Percentiles rank a stretch among this genome's conserved stretches.
phyloP scores from a whole-genome alignment of 2,113 vertebrate species.

The Festucalex cinctus region DNA sequence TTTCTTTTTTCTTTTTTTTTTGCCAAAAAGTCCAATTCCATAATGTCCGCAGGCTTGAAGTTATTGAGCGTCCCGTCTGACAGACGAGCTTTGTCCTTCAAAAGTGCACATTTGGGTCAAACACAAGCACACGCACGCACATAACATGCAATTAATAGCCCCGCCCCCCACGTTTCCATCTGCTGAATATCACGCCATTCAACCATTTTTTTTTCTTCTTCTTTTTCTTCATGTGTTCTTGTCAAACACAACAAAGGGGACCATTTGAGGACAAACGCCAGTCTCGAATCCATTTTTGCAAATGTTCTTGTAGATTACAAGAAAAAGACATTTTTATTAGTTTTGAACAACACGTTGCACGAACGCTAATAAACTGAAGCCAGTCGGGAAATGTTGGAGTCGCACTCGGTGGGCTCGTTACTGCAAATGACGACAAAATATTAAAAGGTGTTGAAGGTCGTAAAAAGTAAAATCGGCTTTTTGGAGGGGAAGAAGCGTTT shows the following conservation, averaged over 20 bases:
- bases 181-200: background rate
- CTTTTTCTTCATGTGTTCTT: background rate
- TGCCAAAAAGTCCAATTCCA: background rate
- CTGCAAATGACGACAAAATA: too few species aligned
- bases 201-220: too few species aligned
- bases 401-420: too few species aligned
- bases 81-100: constrained; percentile 50
- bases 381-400: too few species aligned
- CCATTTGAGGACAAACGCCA: background rate
- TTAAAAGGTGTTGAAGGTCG: too few species aligned
- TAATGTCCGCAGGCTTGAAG: constrained; percentile 34
- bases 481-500: too few species aligned
- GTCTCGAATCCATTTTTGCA: background rate
- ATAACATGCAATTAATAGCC: background rate
- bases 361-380: too few species aligned
- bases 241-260: too few species aligned
- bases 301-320: background rate
- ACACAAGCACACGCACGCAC: constrained; percentile 20
- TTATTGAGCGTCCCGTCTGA: constrained; percentile 39
- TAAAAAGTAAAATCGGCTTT: too few species aligned
- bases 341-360: too few species aligned
- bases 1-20: too few species aligned
- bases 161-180: background rate
- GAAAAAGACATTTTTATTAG: too few species aligned
- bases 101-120: constrained; percentile 38